Evolutionary conservation across 2,113 vertebrate genomes (phyloP).

Genomic region (Perognathus longimembris): DNA sequence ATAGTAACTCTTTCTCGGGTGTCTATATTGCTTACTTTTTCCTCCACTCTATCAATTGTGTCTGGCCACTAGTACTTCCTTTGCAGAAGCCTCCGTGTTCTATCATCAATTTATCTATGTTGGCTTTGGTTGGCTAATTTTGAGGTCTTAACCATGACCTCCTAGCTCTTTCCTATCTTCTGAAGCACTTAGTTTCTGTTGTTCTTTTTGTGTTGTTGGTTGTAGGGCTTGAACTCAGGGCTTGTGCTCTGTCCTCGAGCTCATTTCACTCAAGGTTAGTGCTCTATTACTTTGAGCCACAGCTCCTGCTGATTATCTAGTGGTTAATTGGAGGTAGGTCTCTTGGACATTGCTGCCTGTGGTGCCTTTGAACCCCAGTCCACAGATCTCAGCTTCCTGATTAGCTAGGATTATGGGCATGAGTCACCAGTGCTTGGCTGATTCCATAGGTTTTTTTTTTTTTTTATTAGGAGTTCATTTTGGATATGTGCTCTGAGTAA

Average conservation of each 20-base stretch:
- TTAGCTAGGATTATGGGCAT: too few relatives aligned
- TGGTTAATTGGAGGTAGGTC: too few relatives aligned
- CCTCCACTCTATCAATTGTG: background rate
- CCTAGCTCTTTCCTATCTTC: background rate
- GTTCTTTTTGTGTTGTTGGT: too few relatives aligned
- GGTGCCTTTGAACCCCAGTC: too few relatives aligned
- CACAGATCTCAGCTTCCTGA: background rate
- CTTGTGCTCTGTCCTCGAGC: too few relatives aligned
- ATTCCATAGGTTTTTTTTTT: too few relatives aligned
- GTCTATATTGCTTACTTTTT: background rate
- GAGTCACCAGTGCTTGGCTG: too few relatives aligned
- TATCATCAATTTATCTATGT: background rate
- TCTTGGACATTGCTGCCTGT: too few relatives aligned
- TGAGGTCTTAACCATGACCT: background rate
- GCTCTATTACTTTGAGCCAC: too few relatives aligned
- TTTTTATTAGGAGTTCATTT: background rate
- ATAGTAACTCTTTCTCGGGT: background rate
- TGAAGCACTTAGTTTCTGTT: background rate
- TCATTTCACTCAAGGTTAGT: too few relatives aligned
- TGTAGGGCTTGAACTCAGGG: background rate
- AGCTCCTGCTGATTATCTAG: background rate
- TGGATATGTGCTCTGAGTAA: background rate
- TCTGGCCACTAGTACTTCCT: too few relatives aligned
- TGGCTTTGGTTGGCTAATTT: background rate
- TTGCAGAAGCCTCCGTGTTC: background rate